Base-by-base conservation (phyloP, 2,888 invertebrate species). In the Himalopsyche tibetana region DNA sequence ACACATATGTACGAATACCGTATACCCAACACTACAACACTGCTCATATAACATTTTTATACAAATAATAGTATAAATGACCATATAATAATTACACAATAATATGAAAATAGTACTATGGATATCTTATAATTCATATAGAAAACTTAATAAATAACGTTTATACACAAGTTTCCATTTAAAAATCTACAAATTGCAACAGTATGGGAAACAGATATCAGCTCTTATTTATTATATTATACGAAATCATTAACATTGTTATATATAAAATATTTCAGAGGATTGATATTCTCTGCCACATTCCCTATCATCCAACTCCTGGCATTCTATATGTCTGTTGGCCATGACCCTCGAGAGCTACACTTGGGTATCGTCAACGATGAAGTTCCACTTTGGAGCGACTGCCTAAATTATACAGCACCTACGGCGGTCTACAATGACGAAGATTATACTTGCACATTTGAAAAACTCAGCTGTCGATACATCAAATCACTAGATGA, bases 231-330 rank as follows among this genome's bases (percentile, higher is more conserved):
- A 42, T 42, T 2, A 42, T 9, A 28, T 28, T 28, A 1, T n/a
- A 3, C 74, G n/a, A 3, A 74, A 12, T 15, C 74, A 74, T 74
- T 40, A 36, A 36, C 19, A 11, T 56, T 63, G 63, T 45, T 28
- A 17, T 17, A 55, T 55, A n/a, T 63, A 28, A 74, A 42, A 74
- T 88, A 88, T 92, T 93, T n/a, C 92, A 97, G 97, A 9, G 96
- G 97, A 56, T 92, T 98, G 45, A 91, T 96, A 88, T 98, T 98
- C 91, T 95, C 97, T 88, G 92, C 98, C 87, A 89, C 97, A 85
- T 96, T 98, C 90, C 98, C 98, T 17, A 92, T 98, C 19, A 92
- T 98, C 40, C 96, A 98, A 94, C 94, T 96, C 87, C 93, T 95
- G 69, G 94, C 96, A 56, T 98, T 98, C 91, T 96, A 97, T 92